phyloP scores from a whole-genome alignment of 2,797 vertebrate species.

The Myotis pilosus region DNA sequence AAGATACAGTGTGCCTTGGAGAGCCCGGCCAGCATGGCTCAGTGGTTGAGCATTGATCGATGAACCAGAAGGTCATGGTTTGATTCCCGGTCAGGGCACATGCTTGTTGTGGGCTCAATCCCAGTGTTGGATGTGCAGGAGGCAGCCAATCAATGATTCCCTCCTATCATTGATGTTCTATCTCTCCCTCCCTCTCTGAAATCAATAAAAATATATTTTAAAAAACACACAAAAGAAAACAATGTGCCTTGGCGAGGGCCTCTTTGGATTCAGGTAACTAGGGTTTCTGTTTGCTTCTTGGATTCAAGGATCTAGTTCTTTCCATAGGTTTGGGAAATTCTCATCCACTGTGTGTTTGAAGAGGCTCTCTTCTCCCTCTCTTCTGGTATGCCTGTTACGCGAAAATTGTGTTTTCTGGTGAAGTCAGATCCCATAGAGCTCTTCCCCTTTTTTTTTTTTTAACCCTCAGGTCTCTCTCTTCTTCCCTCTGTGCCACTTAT shows the following conservation, averaged over 20 bases:
- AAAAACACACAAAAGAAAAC: too few relatives aligned
- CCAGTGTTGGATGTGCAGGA: too few relatives aligned
- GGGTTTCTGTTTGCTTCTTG: not conserved
- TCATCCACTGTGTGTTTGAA: not conserved
- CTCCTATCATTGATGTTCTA: too few relatives aligned
- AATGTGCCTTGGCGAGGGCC: not conserved
- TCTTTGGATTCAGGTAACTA: not conserved
- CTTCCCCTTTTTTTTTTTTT: not conserved
- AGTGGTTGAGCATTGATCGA: too few relatives aligned
- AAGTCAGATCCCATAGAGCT: not conserved
- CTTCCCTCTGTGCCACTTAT: not conserved
- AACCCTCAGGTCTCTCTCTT: not conserved
- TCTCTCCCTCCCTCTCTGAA: too few relatives aligned
- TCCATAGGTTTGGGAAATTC: not conserved
- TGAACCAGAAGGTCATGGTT: too few relatives aligned
- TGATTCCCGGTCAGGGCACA: too few relatives aligned
- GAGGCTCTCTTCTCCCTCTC: not conserved
- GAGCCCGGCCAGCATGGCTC: not conserved
- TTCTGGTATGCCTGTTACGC: not conserved
- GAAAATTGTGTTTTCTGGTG: not conserved
- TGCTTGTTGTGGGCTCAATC: too few relatives aligned
- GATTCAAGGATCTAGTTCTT: not conserved
- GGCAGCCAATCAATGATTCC: too few relatives aligned
- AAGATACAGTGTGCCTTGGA: not conserved
- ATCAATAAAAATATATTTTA: too few relatives aligned